phyloP scores from a whole-genome alignment of 2,797 vertebrate genomes.

The Cephalopachus bancanus region DNA sequence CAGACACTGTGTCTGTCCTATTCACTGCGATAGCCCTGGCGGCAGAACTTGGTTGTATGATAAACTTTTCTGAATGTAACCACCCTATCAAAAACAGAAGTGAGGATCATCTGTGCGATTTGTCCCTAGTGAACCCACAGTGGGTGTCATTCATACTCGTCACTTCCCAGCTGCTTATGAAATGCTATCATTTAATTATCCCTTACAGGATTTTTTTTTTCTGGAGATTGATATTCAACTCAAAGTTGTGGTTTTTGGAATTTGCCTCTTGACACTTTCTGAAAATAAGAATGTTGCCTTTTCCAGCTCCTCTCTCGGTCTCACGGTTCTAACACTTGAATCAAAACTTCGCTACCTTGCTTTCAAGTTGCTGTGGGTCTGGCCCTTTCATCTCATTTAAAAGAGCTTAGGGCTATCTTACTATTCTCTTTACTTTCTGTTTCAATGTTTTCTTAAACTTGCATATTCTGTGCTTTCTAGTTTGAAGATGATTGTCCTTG shows the following conservation, averaged over 20 bases:
- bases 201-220: neutral
- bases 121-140: neutral
- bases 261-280: neutral
- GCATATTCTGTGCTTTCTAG: neutral
- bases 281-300: neutral
- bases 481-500: slow-evolving; percentile 27
- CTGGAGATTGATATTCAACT: neutral
- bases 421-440: neutral
- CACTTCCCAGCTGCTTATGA: neutral
- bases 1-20: neutral
- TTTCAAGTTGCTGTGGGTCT: neutral
- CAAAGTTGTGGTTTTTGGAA: too few relatives aligned
- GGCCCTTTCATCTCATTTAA: neutral
- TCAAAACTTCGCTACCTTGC: too few relatives aligned
- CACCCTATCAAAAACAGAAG: neutral
- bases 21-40: neutral
- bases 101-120: neutral
- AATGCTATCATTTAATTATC: neutral
- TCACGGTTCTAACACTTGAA: neutral
- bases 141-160: neutral
- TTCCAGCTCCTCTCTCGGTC: neutral
- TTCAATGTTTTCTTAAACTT: neutral
- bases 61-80: neutral
- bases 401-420: neutral
- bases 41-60: neutral